A percentile compares a stretch with the other conserved stretches of the same genome.
Evolutionary conservation across 1,140 invertebrate genomes (phyloP).

Genomic region (Pteromalus puparum): DNA sequence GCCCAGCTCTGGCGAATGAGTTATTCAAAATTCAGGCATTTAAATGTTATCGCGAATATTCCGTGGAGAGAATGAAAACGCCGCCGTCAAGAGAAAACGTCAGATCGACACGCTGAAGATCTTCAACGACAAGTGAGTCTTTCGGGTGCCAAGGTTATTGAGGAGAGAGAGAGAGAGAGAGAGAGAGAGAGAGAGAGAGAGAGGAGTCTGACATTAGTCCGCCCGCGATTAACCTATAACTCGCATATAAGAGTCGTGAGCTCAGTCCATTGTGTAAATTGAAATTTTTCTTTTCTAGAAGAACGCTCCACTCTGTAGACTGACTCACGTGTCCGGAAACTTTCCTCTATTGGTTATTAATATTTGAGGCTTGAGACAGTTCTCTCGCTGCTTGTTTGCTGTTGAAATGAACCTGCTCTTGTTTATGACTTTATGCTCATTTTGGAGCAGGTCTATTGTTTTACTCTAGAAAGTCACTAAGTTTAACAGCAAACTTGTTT

Average conservation of each 20-base stretch:
- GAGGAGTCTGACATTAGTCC: not conserved
- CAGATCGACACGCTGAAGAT: constrained; percentile 86
- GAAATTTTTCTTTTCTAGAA: not conserved
- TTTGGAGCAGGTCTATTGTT: not conserved
- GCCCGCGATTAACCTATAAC: not conserved
- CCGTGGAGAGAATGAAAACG: constrained; percentile 74
- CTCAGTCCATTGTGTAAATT: not conserved
- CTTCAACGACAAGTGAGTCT: constrained; percentile 78
- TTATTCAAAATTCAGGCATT: constrained; percentile 68
- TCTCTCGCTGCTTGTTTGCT: not conserved
- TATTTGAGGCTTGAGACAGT: no score
- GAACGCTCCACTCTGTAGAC: no score
- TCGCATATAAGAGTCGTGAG: not conserved
- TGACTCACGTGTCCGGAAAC: not conserved
- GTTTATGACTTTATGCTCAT: not conserved
- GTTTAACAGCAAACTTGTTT: not conserved
- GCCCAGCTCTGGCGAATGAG: constrained; percentile 65
- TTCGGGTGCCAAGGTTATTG: not conserved
- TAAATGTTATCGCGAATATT: constrained; percentile 77
- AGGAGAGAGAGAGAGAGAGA: not conserved
- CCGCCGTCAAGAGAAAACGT: constrained; percentile 76
- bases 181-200: not conserved
- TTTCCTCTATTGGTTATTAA: not conserved
- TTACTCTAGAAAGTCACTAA: not conserved
- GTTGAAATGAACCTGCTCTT: not conserved